Conservation (phyloP, 2,113 vertebrate species). For the Cynopterus brachyotis region DNA sequence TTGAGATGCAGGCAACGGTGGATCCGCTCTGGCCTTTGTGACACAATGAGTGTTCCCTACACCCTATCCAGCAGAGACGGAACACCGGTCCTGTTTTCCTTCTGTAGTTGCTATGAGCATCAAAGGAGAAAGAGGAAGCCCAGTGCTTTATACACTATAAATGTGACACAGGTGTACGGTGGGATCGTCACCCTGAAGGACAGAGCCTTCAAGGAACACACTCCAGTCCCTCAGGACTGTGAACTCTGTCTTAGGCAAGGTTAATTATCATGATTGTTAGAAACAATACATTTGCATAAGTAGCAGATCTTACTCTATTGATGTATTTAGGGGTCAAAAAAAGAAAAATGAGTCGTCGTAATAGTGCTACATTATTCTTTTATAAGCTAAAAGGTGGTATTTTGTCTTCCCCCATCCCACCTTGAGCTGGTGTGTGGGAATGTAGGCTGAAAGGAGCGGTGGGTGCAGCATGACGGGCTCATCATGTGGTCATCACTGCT, state of each 20-base stretch:
- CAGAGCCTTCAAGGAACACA: neutral
- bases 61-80: neutral
- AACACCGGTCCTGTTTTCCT: neutral
- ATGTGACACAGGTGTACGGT: too few species aligned
- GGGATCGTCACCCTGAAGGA: neutral
- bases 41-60: fast-evolving
- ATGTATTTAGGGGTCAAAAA: neutral
- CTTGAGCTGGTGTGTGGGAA: neutral
- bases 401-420: neutral
- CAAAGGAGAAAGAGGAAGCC: neutral
- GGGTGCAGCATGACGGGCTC: neutral
- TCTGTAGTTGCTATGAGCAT: neutral
- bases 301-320: neutral
- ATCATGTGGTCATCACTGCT: neutral
- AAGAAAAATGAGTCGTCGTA: neutral
- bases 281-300: neutral
- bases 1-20: neutral
- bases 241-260: neutral
- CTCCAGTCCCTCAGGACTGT: neutral
- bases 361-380: neutral
- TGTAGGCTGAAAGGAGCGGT: neutral
- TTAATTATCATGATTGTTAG: neutral
- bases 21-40: neutral
- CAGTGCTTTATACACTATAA: neutral
- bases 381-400: neutral